Evolutionary conservation across 2,797 vertebrate genomes (phyloP).

Genomic region (Mus minutoides): DNA sequence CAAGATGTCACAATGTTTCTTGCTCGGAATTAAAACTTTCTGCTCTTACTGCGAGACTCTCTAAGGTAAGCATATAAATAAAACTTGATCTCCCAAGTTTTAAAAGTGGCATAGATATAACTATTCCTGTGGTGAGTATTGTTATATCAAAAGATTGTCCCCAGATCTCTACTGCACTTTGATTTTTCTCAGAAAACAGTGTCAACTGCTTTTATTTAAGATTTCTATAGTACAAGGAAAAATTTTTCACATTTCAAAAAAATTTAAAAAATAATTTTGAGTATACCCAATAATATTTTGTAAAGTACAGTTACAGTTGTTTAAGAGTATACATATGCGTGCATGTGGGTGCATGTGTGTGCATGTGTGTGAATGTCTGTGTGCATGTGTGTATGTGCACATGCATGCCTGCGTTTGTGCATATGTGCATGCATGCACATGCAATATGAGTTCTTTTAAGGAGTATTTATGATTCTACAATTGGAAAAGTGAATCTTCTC

Average conservation of each 20-base stretch:
- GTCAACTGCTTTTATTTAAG: background rate
- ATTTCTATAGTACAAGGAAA: background rate
- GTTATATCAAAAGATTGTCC: background rate
- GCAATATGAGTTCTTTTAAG: background rate
- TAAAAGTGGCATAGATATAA: background rate
- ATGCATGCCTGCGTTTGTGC: background rate
- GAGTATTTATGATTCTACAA: slow-evolving; percentile 30
- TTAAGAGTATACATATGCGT: background rate
- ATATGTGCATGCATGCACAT: background rate
- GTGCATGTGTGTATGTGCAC: too few species aligned
- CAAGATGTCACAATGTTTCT: background rate
- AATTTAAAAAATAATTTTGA: slow-evolving; percentile 7
- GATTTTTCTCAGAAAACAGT: slow-evolving; percentile 14
- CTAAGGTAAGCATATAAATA: background rate
- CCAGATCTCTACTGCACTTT: background rate
- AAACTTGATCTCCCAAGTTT: background rate
- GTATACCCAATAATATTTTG: background rate
- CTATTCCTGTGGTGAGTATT: background rate
- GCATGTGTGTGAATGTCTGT: background rate
- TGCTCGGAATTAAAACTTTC: background rate
- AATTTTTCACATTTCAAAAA: slow-evolving; percentile 1
- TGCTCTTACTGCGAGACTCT: background rate
- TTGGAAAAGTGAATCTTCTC: background rate
- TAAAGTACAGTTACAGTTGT: background rate
- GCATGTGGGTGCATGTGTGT: background rate